Evolutionary conservation across 2,113 vertebrate species (phyloP), one percentile per base, ranked within the genome.

Genomic region (Grantiella picta): DNA sequence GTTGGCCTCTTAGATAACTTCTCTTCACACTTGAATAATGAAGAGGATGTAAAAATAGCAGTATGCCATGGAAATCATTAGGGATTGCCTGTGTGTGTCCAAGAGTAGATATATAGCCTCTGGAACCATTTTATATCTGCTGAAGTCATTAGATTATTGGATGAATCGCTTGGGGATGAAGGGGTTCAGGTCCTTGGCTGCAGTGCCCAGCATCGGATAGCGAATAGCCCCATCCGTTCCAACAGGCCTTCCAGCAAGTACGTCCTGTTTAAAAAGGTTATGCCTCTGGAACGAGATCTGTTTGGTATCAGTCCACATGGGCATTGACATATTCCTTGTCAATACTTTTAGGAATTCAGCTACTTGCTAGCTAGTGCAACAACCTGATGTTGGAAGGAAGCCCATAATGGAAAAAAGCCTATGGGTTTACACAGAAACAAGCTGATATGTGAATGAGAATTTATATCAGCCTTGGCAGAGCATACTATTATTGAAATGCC

Each of bases 11-110:
- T 83, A 76, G 54, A 80, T 70, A 84, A 42, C n/a, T 95, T 86
- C 68, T 86, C 65, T 77, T 89, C 78, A 81, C 35, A 29, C 53
- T 88, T 92, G 54, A 91, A 90, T 89, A 97, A 81, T 28, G 44
- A 92, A 93, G 77, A 81, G 72, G 93, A 86, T 71, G 33, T 94
- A 86, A 88, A 92, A 90, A 89, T 75, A 95, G 76, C 23, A 93
- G 52, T 75, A 71, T 94, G 92, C 85, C 88, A 92, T 44, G 57
- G 79, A 92, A 92, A 78, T 90, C 90, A 60, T 65, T 70, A 90
- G 90, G 52, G 88, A 89, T 40, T 86, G 21, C 82, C 83, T 71
- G 78, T 81, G 63, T 88, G 54, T 72, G 40, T 95, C 60, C 79
- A 75, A 71, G 52, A 92, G 45, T 81, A 91, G 91, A 90, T 90